Percentiles rank a stretch among this genome's conserved stretches.
phyloP scores from a whole-genome alignment of 2,113 vertebrate species.

The Phoxinus phoxinus region DNA sequence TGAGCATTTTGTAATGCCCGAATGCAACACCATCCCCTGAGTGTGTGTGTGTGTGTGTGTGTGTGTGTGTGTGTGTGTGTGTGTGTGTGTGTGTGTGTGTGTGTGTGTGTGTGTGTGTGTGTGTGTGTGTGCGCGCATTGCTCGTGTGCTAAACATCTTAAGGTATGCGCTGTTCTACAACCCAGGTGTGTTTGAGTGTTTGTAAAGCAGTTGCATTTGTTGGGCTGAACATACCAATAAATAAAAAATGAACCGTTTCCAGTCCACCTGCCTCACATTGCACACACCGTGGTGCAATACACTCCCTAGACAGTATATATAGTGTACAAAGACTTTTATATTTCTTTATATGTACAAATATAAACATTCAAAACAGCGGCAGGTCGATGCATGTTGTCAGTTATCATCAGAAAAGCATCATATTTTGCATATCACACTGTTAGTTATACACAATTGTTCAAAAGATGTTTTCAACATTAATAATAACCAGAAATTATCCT shows the following conservation, averaged over 20 bases:
- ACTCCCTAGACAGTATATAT: background rate
- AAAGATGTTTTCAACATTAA: too few species aligned
- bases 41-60: background rate
- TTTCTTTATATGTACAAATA: too few species aligned
- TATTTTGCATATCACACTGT: too few species aligned
- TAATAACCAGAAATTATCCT: too few species aligned
- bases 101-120: background rate
- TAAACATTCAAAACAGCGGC: too few species aligned
- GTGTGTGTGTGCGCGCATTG: constrained; percentile 30
- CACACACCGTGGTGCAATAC: background rate
- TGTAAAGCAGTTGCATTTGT: constrained; percentile 19
- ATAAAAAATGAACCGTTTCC: background rate
- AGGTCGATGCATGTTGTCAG: too few species aligned
- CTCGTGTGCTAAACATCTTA: background rate
- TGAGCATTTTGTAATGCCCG: constrained; percentile 39
- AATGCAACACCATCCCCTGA: constrained; percentile 28
- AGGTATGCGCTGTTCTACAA: background rate
- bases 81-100: background rate
- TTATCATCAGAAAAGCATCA: too few species aligned
- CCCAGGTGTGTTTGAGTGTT: background rate
- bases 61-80: background rate
- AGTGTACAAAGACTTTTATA: background rate
- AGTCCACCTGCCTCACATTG: background rate
- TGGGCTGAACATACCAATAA: background rate
- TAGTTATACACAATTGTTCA: too few species aligned